These are phyloP conservation scores for Sepioteuthis lessoniana DNA, from an alignment of 2,888 invertebrate genomes.

Conservation along the genomic window DNA sequence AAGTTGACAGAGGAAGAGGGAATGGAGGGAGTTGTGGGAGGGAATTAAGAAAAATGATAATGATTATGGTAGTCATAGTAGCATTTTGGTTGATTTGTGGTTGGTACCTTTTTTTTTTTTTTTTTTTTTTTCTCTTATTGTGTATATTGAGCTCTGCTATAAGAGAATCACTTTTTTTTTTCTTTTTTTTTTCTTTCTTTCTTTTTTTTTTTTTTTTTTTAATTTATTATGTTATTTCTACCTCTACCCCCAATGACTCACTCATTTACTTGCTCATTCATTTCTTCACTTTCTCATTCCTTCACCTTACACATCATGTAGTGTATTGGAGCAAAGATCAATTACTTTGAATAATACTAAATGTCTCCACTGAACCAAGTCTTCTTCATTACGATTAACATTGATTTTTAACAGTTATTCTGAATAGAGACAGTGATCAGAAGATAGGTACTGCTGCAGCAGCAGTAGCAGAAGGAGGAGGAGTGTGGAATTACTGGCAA, in stretches of 20 bases:
- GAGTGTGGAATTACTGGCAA: neutral
- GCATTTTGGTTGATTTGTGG: no score
- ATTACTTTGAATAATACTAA: conserved; percentile 4
- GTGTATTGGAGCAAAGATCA: neutral
- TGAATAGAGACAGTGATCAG: neutral
- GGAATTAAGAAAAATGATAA: neutral
- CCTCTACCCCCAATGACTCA: neutral
- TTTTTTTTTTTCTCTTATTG: neutral
- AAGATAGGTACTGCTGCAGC: neutral
- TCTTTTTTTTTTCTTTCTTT: no score
- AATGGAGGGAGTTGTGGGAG: neutral
- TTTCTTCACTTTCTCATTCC: neutral
- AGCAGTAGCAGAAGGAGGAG: neutral
- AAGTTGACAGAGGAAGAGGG: neutral
- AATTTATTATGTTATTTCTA: neutral
- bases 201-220: no score
- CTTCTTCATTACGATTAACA: conserved; percentile 18
- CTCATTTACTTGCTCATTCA: neutral
- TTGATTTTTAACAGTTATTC: neutral
- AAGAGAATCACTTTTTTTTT: neutral
- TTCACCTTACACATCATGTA: neutral
- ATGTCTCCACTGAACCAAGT: conserved; percentile 33
- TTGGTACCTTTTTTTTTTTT: no score
- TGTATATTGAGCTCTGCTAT: neutral
- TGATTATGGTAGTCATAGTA: no score